Base-by-base conservation (phyloP, 2,113 vertebrate genomes). In the Vulpes lagopus region DNA sequence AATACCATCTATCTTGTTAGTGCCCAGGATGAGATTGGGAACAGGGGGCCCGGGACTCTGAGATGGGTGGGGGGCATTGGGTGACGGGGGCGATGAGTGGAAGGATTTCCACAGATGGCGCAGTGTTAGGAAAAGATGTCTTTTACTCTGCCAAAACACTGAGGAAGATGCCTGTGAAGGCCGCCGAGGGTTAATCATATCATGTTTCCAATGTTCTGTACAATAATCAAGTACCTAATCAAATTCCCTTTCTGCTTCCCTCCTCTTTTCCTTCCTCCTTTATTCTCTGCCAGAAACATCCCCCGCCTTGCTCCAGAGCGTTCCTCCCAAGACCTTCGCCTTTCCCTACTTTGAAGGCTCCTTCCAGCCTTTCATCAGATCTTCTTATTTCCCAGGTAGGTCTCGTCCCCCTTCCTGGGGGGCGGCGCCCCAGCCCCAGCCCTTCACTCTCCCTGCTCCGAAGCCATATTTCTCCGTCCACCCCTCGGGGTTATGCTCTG, bases 331-430 rank as follows among this genome's bases (percentile, higher is more conserved):
- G 98, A 98, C 99, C 23, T 99, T 99, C 96, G 98, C 99, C 62
- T 98, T 99, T n/a, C 99, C 99, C 1, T 99, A 99, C 97, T 99
- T 99, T 57, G 99, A 99, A 81, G 99, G 99, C 53, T 99, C 99
- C 67, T 99, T 99, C 94, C 99, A 99, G 96, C 99, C 99, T 22
- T 99, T 99, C 97, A 98, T 99, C 98, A 98, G 99, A 97, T 99
- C 99, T 0, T 99, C 99, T 1, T 99, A 99, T 96, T 99, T 99
- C 96, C 99, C 99, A 99, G 99, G 99, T 99, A 98, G 95, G 99
- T 99, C 49, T 65, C 64, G 0, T 14, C 20, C 35, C 43, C 11
- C 1, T 32, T 71, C 82, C 59, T 17, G 22, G 38, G 69, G 53
- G 67, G 62, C 8, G 4, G 57, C 64, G 30, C 55, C 84, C 90